A percentile compares a stretch with the other conserved stretches of the same genome.
Evolutionary conservation across 2,797 vertebrate genomes (phyloP).

Genomic region (Bucorvus abyssinicus): DNA sequence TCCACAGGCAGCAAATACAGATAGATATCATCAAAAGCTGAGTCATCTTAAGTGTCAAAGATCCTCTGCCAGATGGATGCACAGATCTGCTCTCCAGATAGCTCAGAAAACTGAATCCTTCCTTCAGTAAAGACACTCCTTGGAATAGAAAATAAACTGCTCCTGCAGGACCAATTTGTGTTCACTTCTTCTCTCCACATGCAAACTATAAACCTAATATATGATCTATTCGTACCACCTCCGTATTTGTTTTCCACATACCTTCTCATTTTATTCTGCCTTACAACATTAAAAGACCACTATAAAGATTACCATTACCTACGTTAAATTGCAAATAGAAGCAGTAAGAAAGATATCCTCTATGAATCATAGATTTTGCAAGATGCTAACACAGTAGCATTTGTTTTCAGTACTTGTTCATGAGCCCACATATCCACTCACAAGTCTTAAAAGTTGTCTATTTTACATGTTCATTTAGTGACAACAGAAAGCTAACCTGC

Average conservation of each 20-base stretch:
- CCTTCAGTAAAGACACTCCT: not conserved
- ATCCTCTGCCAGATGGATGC: not conserved
- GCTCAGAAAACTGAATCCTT: not conserved
- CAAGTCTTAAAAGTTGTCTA: not conserved
- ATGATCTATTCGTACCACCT: not conserved
- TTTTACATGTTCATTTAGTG: not conserved
- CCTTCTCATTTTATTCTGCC: not conserved
- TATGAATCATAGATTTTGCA: not conserved
- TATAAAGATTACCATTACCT: not conserved
- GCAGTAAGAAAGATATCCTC: not conserved
- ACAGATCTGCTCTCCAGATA: not conserved
- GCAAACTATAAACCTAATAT: not conserved
- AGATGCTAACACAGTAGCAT: not conserved
- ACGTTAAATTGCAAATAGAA: not conserved
- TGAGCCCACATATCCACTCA: not conserved
- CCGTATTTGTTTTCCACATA: not conserved
- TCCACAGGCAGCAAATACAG: not conserved
- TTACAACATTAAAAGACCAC: not conserved
- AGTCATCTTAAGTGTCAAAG: not conserved
- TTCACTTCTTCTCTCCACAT: not conserved
- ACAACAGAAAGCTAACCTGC: not conserved
- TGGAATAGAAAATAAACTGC: not conserved
- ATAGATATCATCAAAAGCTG: not conserved
- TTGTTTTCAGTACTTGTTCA: not conserved
- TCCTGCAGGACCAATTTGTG: not conserved